These are phyloP conservation scores for Cichladusa arquata DNA, from an alignment of 2,113 vertebrate genomes.

Conservation along the genomic window DNA sequence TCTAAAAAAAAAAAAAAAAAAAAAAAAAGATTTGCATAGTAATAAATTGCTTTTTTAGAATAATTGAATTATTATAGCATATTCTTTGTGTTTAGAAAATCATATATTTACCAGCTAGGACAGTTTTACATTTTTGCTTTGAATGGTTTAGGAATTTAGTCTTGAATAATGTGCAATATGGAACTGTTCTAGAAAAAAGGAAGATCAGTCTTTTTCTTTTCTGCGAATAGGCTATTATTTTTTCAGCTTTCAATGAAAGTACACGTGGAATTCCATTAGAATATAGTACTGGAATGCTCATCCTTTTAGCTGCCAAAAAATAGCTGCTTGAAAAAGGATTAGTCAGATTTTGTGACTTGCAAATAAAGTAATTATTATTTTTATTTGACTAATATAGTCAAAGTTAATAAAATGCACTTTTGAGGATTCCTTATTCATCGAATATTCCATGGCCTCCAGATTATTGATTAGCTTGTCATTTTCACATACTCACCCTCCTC, in stretches of 20 bases:
- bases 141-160: background rate
- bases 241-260: background rate
- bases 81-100: background rate
- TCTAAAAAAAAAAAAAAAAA: background rate
- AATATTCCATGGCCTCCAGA: background rate
- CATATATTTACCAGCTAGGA: background rate
- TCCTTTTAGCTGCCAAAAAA: background rate
- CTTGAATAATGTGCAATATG: background rate
- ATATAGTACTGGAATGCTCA: background rate
- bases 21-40: background rate
- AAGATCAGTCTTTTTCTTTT: background rate
- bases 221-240: background rate
- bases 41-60: background rate
- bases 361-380: background rate
- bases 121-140: background rate
- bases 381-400: background rate
- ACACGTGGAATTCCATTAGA: background rate
- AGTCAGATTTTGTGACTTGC: background rate
- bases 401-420: background rate
- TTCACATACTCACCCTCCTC: fast-evolving
- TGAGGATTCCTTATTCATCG: background rate
- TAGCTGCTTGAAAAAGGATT: background rate
- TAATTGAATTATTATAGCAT: background rate
- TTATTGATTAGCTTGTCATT: background rate
- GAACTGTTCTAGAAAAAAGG: background rate